Percentiles rank a stretch among this genome's conserved stretches.
These are phyloP conservation scores for Datnioides undecimradiatus DNA, from an alignment of 2,113 vertebrate species.

Conservation along the genomic window DNA sequence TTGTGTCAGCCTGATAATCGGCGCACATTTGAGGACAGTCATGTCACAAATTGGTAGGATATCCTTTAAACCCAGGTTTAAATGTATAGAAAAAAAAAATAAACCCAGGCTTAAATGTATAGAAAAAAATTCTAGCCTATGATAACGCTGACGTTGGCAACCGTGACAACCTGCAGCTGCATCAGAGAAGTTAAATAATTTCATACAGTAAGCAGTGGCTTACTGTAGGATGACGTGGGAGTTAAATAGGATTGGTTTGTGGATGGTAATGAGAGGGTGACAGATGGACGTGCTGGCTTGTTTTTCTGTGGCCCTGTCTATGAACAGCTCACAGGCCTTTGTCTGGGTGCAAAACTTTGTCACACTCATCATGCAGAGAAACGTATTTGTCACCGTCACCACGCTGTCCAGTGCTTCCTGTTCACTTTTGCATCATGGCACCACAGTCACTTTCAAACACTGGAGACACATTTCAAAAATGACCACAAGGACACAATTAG, in stretches of 20 bases:
- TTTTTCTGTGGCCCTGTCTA: slow-evolving; percentile 6
- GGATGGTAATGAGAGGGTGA: slow-evolving; percentile 36
- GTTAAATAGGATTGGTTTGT: slow-evolving; percentile 70
- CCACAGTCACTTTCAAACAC: background rate
- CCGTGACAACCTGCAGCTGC: background rate
- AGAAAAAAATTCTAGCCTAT: background rate
- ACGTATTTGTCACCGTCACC: background rate
- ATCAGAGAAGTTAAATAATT: slow-evolving; percentile 14
- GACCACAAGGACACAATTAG: slow-evolving; percentile 56
- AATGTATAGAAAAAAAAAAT: background rate
- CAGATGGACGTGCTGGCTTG: slow-evolving; percentile 54
- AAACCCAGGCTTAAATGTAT: fast-evolving
- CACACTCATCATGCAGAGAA: background rate
- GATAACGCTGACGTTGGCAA: background rate
- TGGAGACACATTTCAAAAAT: background rate
- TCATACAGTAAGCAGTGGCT: slow-evolving; percentile 46
- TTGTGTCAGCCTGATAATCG: background rate
- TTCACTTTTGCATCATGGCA: background rate
- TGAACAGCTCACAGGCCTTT: background rate
- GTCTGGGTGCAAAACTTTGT: background rate
- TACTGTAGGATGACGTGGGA: slow-evolving; percentile 55
- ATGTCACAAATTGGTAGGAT: background rate
- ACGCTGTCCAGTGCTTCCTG: background rate
- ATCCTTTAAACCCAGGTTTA: fast-evolving
- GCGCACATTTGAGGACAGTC: background rate